phyloP scores from a whole-genome alignment of 2,888 invertebrate species.

The Plebejus argus region DNA sequence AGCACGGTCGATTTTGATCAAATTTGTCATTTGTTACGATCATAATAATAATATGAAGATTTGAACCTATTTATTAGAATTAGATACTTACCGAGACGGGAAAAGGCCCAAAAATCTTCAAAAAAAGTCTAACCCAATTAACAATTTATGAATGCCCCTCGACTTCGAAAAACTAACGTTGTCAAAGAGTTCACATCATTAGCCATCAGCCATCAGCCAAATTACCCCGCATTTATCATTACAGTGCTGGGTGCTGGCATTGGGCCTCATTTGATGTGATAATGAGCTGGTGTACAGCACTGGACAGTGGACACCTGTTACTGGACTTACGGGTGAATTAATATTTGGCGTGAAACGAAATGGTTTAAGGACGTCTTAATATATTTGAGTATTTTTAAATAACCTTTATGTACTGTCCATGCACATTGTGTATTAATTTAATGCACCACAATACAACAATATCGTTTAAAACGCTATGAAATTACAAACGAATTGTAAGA shows the following conservation, averaged over 20 bases:
- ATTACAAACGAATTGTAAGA: no score
- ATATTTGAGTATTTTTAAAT: neutral
- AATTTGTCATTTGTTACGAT: no score
- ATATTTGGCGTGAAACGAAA: neutral
- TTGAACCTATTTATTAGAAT: no score
- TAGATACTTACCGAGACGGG: neutral
- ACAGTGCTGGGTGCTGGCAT: slow-evolving; percentile 28
- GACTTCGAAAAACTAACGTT: neutral
- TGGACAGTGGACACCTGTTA: slow-evolving; percentile 9
- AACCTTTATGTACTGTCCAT: neutral
- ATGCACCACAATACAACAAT: no score
- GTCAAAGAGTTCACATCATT: slow-evolving; percentile 17
- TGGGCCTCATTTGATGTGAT: slow-evolving; percentile 28
- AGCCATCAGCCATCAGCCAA: slow-evolving; percentile 3
- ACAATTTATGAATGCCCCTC: no score
- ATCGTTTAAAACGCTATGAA: no score
- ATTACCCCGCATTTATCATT: slow-evolving; percentile 25
- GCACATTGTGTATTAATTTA: neutral
- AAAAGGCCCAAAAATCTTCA: neutral
- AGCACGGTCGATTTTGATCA: no score
- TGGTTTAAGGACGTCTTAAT: neutral
- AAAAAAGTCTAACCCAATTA: neutral
- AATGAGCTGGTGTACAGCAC: slow-evolving; percentile 11
- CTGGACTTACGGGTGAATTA: neutral
- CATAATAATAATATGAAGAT: no score